Base-by-base conservation (phyloP, 2,888 invertebrate genomes). In the Pyrochroa serraticornis region DNA sequence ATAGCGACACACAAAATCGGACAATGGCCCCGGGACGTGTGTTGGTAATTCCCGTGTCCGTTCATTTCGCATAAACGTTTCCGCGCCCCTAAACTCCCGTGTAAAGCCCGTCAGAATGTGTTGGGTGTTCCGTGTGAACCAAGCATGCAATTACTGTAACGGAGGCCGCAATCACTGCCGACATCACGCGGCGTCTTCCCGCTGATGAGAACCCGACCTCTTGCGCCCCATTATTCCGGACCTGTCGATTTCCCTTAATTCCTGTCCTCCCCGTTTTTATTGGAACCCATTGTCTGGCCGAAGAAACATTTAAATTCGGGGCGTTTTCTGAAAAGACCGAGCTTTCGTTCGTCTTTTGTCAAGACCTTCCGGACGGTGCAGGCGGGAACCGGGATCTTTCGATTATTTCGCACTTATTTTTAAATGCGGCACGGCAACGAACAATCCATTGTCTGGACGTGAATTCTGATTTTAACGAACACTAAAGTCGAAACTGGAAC, bases 141-240 rank as follows among this genome's bases (percentile, higher is more conserved):
- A 72, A 73, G 71, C 73, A 71, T 76, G 74, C 77, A 77, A 77
- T 77, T 77, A 77, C 66, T 74, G 77, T 77, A 77, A 77, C 77
- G 73, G 75, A 77, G 72, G 74, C 74, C 68, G 64, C 68, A 77
- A 76, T 77, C 75, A 72, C 65, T 54, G 70, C 60, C 68, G 51
- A 61, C 73, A 71, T 62, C 22, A 22, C 22, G 64, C 57, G 58
- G 68, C 55, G 70, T 63, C 65, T 67, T 67, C 71, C 71, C 66
- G 75, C 75, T 76, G 76, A 65, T 76, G 76, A 75, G 76, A 76
- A 75, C 34, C 33, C 42, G 58, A n/a, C n/a, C n/a, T 58, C 62
- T 65, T 57, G 58, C 60, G 57, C 32, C 53, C 32, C 14, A 54
- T 47, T 50, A 59, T 61, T 54, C 46, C 52, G 56, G 59, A 56